A percentile compares a stretch with the other conserved stretches of the same genome.
Evolutionary conservation across 2,797 vertebrate genomes (phyloP).

Genomic region (Rallus crepitans): DNA sequence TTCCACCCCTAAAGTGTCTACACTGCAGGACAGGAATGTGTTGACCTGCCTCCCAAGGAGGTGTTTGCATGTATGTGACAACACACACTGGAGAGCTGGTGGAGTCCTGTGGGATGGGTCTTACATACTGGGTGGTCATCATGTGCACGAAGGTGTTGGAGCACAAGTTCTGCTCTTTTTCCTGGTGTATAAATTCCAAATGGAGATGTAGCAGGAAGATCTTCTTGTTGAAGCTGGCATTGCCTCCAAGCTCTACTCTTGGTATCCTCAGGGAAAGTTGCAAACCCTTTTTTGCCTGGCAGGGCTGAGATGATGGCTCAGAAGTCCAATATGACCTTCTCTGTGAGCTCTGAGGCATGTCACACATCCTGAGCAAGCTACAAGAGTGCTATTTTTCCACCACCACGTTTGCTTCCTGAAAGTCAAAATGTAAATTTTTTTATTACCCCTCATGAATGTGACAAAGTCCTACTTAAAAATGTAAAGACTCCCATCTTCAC

Average conservation of each 20-base stretch:
- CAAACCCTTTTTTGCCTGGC: neutral
- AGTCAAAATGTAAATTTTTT: conserved; percentile 56
- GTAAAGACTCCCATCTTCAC: conserved; percentile 38
- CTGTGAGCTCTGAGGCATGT: conserved; percentile 6
- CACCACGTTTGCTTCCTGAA: neutral
- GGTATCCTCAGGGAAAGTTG: neutral
- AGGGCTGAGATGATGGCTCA: neutral
- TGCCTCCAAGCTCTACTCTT: neutral
- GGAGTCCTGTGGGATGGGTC: rapidly evolving
- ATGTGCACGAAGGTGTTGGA: rapidly evolving
- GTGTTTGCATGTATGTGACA: rapidly evolving
- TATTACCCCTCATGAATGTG: conserved; percentile 30
- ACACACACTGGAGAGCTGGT: rapidly evolving
- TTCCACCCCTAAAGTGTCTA: neutral
- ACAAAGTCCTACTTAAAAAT: conserved; percentile 53
- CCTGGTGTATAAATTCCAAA: neutral
- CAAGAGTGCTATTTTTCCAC: neutral
- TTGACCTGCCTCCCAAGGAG: neutral
- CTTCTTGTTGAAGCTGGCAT: neutral
- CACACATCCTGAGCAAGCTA: neutral
- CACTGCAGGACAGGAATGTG: rapidly evolving
- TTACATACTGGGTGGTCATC: neutral
- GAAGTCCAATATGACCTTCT: conserved; percentile 35
- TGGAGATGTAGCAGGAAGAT: neutral
- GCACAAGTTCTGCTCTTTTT: neutral